Conservation (phyloP, 2,888 invertebrate species). For the Melanargia galathea region DNA sequence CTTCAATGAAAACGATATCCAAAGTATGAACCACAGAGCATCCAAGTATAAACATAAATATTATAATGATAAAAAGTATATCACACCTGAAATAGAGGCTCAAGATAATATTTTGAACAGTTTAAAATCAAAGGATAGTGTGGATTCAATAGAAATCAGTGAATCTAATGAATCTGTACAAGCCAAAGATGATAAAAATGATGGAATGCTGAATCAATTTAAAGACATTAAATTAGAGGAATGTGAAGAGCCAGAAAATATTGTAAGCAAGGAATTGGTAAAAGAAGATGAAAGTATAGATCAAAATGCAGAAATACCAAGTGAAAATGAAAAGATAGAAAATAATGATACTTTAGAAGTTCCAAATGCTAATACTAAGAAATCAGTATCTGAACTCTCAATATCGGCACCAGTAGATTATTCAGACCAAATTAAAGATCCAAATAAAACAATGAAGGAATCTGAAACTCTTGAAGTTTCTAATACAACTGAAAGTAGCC, state of each 20-base stretch:
- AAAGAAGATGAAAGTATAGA: background rate
- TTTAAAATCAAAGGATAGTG: slow-evolving; percentile 31
- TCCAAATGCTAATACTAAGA: background rate
- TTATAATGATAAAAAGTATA: slow-evolving; percentile 62
- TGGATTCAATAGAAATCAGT: slow-evolving; percentile 14
- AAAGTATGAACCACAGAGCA: slow-evolving; percentile 68
- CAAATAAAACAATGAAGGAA: background rate
- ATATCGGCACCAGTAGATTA: background rate
- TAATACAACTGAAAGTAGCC: background rate
- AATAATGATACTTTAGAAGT: background rate
- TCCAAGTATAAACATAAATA: slow-evolving; percentile 70
- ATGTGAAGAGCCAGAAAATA: slow-evolving; percentile 14
- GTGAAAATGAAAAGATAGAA: background rate
- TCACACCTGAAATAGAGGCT: slow-evolving; percentile 61
- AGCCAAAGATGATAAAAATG: slow-evolving; percentile 19
- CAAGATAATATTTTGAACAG: slow-evolving; percentile 56
- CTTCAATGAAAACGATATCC: slow-evolving; percentile 64
- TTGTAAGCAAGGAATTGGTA: background rate
- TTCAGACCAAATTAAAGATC: background rate
- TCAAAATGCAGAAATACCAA: background rate
- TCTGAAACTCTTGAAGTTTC: background rate
- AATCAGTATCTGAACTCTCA: background rate
- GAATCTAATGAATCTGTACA: slow-evolving; percentile 22
- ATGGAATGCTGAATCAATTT: slow-evolving; percentile 28
- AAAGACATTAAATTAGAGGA: slow-evolving; percentile 27